These are phyloP conservation scores for Muntiacus muntjak DNA, from an alignment of 2,113 vertebrate species.

Conservation along the genomic window DNA sequence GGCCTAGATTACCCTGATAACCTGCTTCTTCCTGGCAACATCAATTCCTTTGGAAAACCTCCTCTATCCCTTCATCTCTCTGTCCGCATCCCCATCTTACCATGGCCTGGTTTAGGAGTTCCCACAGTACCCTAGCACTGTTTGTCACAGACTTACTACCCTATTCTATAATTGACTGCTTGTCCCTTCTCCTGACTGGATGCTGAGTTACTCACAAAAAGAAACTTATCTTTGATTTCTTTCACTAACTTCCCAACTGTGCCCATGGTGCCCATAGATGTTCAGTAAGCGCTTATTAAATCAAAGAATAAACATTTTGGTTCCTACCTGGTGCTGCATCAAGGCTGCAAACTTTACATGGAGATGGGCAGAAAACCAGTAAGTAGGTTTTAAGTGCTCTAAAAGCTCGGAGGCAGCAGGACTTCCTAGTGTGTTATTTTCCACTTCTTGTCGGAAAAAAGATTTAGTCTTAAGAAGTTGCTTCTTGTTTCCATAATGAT, in stretches of 20 bases:
- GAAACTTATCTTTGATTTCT: background rate
- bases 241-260: background rate
- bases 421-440: conserved; percentile 92
- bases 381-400: conserved; percentile 90
- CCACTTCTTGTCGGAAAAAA: conserved; percentile 94
- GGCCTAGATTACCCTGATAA: background rate
- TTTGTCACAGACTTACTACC: background rate
- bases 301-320: background rate
- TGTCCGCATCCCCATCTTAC: background rate
- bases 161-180: background rate
- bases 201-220: background rate
- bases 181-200: background rate
- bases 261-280: background rate
- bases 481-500: conserved; percentile 91
- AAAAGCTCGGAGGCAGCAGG: conserved; percentile 94
- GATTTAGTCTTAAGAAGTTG: conserved; percentile 91
- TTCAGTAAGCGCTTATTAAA: background rate
- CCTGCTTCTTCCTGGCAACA: background rate
- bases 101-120: background rate
- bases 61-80: background rate
- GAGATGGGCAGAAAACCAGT: conserved; percentile 98
- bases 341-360: conserved; percentile 97
- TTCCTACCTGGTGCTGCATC: conserved; percentile 91
- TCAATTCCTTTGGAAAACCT: background rate
- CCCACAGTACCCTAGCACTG: background rate